phyloP scores from a whole-genome alignment of 2,888 invertebrate species.

The Lacanobia wlatinum region DNA sequence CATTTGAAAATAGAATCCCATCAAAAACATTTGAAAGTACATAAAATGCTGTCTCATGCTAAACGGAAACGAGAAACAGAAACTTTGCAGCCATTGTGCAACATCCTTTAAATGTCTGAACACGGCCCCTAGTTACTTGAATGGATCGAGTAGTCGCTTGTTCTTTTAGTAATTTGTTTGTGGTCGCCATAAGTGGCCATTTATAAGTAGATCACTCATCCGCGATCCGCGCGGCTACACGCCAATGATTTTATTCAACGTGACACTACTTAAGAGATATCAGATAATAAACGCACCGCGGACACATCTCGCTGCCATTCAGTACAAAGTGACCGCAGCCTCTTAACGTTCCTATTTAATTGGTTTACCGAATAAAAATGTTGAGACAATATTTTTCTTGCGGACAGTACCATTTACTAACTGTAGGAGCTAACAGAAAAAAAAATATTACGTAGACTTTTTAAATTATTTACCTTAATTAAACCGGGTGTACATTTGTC shows the following conservation, averaged over 20 bases:
- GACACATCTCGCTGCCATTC: slow-evolving; percentile 82
- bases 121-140: slow-evolving; percentile 71
- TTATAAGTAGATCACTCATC: slow-evolving; percentile 84
- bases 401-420: slow-evolving; percentile 63
- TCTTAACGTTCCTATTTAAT: slow-evolving; percentile 78
- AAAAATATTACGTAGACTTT: slow-evolving; percentile 19
- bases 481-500: slow-evolving; percentile 16
- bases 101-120: slow-evolving; percentile 62
- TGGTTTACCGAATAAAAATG: slow-evolving; percentile 73
- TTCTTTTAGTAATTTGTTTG: slow-evolving; percentile 83
- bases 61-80: slow-evolving; percentile 2
- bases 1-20: slow-evolving; percentile 15
- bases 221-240: slow-evolving; percentile 71
- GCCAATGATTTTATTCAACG: slow-evolving; percentile 82
- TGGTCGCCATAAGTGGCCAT: slow-evolving; percentile 81
- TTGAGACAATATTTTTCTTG: slow-evolving; percentile 60
- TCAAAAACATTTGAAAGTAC: background rate
- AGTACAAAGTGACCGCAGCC: slow-evolving; percentile 75
- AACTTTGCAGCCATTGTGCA: slow-evolving; percentile 52
- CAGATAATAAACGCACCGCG: slow-evolving; percentile 81
- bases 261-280: slow-evolving; percentile 86
- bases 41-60: background rate
- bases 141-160: slow-evolving; percentile 66
- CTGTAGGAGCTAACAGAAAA: slow-evolving; percentile 27
- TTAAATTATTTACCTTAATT: slow-evolving; percentile 25